Percentiles rank a stretch among this genome's conserved stretches.
Evolutionary conservation across 1,140 invertebrate species (phyloP).

Genomic region (Diprion similis): DNA sequence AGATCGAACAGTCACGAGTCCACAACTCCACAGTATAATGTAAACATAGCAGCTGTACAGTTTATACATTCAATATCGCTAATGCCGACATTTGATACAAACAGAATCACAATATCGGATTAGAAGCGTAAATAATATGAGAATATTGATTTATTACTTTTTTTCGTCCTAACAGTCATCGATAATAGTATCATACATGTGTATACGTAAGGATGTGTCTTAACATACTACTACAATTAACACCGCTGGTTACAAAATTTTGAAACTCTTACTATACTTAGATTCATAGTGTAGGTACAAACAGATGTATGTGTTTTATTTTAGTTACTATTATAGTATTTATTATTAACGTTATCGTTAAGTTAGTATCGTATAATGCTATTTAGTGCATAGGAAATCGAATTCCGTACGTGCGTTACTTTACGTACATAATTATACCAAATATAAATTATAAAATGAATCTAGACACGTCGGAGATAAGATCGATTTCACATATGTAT

Average conservation of each 20-base stretch:
- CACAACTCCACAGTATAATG: no score
- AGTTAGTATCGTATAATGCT: not conserved
- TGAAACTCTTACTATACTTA: conserved; percentile 12
- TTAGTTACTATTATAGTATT: not conserved
- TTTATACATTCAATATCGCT: no score
- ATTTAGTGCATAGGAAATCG: not conserved
- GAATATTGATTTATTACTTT: conserved; percentile 32
- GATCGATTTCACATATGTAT: no score
- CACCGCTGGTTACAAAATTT: conserved; percentile 22
- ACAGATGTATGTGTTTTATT: not conserved
- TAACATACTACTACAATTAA: not conserved
- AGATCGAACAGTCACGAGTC: no score
- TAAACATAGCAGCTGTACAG: no score
- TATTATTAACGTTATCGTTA: no score
- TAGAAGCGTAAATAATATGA: conserved; percentile 20
- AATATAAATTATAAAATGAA: no score
- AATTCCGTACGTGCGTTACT: not conserved
- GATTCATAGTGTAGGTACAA: not conserved
- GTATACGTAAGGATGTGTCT: conserved; percentile 27
- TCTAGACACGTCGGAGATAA: no score
- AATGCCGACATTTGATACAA: not conserved
- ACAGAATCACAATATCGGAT: not conserved
- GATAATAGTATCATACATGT: conserved; percentile 18
- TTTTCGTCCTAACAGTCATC: not conserved
- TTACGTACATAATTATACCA: no score